Conservation (phyloP, 2,888 invertebrate species). For the Calliscelio sp. region DNA sequence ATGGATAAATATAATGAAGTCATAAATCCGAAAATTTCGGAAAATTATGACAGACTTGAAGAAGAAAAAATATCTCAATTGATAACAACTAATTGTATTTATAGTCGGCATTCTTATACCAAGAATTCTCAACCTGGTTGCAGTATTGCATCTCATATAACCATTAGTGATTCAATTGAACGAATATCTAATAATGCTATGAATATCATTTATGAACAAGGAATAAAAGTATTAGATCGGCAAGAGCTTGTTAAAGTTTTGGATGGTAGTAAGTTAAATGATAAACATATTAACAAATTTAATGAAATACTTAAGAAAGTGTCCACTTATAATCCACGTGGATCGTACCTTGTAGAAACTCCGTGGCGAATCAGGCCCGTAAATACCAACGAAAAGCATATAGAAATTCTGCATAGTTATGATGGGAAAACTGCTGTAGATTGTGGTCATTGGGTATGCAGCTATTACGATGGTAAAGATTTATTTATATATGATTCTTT, state of each 20-base stretch:
- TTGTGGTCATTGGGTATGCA: slow-evolving; percentile 15
- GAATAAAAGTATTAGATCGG: not conserved
- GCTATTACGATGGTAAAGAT: not conserved
- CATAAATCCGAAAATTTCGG: too few relatives aligned
- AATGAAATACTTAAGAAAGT: not conserved
- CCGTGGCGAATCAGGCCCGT: slow-evolving; percentile 3
- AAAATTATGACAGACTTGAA: too few relatives aligned
- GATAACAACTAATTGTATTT: too few relatives aligned
- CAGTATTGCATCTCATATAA: too few relatives aligned
- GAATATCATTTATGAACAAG: too few relatives aligned
- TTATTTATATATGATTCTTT: too few relatives aligned
- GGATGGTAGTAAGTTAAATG: not conserved
- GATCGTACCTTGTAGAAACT: not conserved
- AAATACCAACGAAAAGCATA: slow-evolving; percentile 1
- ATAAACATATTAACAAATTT: too few relatives aligned
- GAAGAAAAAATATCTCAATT: too few relatives aligned
- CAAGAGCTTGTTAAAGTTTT: not conserved
- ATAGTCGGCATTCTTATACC: not conserved
- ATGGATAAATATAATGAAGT: too few relatives aligned
- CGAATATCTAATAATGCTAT: not conserved
- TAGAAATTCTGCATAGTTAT: slow-evolving; percentile 16
- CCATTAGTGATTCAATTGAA: not conserved
- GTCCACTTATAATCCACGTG: slow-evolving; percentile 1
- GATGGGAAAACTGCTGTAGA: not conserved
- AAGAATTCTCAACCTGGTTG: too few relatives aligned